Conservation (phyloP, 2,113 vertebrate genomes). For the Shinisaurus crocodilurus region DNA sequence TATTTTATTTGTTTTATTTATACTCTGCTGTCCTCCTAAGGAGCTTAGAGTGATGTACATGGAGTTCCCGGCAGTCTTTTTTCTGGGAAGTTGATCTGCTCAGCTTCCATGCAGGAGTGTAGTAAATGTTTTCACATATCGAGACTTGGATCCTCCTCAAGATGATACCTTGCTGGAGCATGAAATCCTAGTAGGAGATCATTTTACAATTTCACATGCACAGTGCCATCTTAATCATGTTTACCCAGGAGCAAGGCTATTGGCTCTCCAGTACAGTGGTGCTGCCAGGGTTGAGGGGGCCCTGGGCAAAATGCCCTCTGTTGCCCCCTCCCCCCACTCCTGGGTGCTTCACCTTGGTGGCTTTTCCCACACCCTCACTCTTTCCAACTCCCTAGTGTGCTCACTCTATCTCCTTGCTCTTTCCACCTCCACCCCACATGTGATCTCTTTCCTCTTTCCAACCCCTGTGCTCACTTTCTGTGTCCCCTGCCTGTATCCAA, state of each 20-base stretch:
- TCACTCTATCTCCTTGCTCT: too few species aligned
- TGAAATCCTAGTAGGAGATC: neutral
- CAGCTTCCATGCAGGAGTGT: neutral
- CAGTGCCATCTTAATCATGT: neutral
- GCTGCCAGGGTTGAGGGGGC: too few species aligned
- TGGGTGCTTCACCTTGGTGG: too few species aligned
- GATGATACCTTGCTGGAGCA: neutral
- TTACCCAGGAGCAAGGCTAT: neutral
- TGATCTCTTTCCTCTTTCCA: too few species aligned
- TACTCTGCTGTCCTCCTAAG: neutral
- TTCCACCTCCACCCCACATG: too few species aligned
- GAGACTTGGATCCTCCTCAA: neutral
- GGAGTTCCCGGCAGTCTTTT: neutral
- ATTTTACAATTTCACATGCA: neutral
- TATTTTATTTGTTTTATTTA: conserved; percentile 6
- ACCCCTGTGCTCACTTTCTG: too few species aligned
- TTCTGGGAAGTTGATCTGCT: neutral
- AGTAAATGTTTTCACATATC: neutral
- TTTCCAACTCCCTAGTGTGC: too few species aligned
- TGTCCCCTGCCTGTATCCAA: too few species aligned
- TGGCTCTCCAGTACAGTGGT: neutral
- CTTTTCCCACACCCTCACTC: too few species aligned
- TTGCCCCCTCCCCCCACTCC: too few species aligned
- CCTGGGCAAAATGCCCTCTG: too few species aligned
- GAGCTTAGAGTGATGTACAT: neutral